These are phyloP conservation scores for Sycobia sp. DNA, from an alignment of 1,140 invertebrate genomes.

Conservation along the genomic window DNA sequence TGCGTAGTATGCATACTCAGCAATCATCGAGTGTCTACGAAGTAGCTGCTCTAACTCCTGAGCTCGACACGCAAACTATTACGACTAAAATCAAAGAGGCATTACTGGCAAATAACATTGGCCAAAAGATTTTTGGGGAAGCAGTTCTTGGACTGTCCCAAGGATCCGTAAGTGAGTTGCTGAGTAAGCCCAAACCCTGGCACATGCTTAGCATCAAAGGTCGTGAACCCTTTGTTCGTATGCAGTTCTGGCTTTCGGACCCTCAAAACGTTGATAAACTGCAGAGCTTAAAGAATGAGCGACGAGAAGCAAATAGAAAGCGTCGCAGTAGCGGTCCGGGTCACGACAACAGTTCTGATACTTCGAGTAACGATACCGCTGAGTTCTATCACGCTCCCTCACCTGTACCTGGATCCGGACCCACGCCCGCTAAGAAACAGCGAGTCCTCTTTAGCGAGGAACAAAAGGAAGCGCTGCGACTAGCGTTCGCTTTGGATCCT, in stretches of 20 bases:
- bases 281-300: conserved; percentile 85
- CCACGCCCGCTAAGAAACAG: conserved; percentile 85
- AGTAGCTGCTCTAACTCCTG: conserved; percentile 94
- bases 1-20: conserved; percentile 77
- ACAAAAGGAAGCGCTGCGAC: conserved; percentile 93
- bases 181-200: conserved; percentile 99
- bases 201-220: conserved; percentile 99
- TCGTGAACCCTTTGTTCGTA: conserved; percentile 95
- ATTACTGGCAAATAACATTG: conserved; percentile 94
- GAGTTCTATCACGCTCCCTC: conserved; percentile 88
- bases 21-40: conserved; percentile 90
- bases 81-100: conserved; percentile 98
- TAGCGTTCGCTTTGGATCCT: conserved; percentile 93
- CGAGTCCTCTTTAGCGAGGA: conserved; percentile 96
- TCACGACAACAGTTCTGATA: conserved; percentile 85
- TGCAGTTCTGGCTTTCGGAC: conserved; percentile 97
- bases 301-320: conserved; percentile 86
- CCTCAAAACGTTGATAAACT: conserved; percentile 89
- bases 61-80: conserved; percentile 94
- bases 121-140: conserved; percentile 98
- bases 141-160: conserved; percentile 94
- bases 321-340: conserved; percentile 78
- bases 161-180: conserved; percentile 94
- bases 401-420: conserved; percentile 74
- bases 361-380: conserved; percentile 84